A percentile compares a stretch with the other conserved stretches of the same genome.
Conservation (phyloP, 1,140 invertebrate species). For the Diuraphis noxia region DNA sequence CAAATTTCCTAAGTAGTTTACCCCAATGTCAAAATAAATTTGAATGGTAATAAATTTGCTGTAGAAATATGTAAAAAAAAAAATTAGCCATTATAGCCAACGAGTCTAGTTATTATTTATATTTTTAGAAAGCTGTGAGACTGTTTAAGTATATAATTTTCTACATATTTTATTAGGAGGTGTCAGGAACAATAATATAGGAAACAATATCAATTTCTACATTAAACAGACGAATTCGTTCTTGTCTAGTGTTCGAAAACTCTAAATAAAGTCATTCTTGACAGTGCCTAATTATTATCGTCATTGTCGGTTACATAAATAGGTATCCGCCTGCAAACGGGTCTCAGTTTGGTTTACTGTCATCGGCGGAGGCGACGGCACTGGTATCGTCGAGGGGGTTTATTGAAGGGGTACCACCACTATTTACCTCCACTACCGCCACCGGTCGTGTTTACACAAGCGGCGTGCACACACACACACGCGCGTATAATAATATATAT, state of each 20-base stretch:
- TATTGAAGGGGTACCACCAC: neutral
- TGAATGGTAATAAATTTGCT: no score
- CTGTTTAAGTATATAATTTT: neutral
- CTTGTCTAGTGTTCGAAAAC: no score
- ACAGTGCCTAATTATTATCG: neutral
- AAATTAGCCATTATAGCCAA: no score
- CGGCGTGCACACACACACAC: neutral
- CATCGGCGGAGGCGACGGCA: neutral
- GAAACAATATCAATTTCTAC: no score
- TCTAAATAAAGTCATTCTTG: neutral
- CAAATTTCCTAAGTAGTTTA: no score
- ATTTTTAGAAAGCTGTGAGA: neutral
- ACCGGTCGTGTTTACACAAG: constrained; percentile 45
- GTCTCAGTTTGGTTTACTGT: neutral
- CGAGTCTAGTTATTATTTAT: neutral
- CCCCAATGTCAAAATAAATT: no score
- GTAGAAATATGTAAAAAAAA: no score
- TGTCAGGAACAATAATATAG: neutral
- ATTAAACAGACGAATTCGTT: no score
- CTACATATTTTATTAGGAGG: no score
- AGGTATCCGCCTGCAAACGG: neutral
- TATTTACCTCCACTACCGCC: neutral
- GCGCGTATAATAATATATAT: neutral
- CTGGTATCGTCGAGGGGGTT: neutral
- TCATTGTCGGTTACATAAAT: neutral